Evolutionary conservation across 2,797 vertebrate genomes (phyloP).

Genomic region (Novumbra hubbsi): DNA sequence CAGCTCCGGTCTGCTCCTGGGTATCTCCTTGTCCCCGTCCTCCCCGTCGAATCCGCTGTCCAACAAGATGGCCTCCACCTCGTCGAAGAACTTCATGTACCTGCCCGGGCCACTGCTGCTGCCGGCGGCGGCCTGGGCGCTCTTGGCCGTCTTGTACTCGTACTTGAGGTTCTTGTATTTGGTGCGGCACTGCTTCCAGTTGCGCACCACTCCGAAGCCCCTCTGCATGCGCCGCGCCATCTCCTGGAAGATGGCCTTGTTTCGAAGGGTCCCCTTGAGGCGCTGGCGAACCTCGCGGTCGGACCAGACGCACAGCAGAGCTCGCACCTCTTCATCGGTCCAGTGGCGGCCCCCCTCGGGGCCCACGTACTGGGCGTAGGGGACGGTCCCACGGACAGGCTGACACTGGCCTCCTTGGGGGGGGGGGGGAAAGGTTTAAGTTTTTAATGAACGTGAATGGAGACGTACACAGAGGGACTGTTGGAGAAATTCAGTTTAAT

Average conservation of each 20-base stretch:
- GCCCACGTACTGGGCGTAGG: slow-evolving; percentile 66
- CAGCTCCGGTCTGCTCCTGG: slow-evolving; percentile 50
- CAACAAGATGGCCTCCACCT: slow-evolving; percentile 85
- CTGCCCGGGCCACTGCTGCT: slow-evolving; percentile 71
- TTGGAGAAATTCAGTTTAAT: not conserved
- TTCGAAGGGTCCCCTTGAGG: slow-evolving; percentile 83
- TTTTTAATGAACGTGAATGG: not conserved
- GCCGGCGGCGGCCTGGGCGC: slow-evolving; percentile 67
- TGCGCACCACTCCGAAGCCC: slow-evolving; percentile 82
- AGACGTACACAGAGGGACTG: not conserved
- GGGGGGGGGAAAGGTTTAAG: too few species aligned
- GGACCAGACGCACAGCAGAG: slow-evolving; percentile 83
- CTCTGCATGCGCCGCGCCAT: slow-evolving; percentile 84
- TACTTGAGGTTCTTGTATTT: slow-evolving; percentile 94
- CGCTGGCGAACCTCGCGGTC: slow-evolving; percentile 80
- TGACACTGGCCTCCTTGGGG: slow-evolving; percentile 52
- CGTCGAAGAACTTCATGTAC: slow-evolving; percentile 87
- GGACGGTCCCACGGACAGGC: slow-evolving; percentile 47
- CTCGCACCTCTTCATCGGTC: slow-evolving; percentile 86
- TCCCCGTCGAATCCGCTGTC: slow-evolving; percentile 69
- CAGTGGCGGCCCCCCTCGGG: slow-evolving; percentile 89
- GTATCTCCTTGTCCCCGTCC: slow-evolving; percentile 36
- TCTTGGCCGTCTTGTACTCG: slow-evolving; percentile 85
- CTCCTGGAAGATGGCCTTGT: slow-evolving; percentile 92
- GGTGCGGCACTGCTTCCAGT: slow-evolving; percentile 91